Evolutionary conservation across 2,113 vertebrate genomes (phyloP), one percentile per base, ranked within the genome.

Genomic region (Symphodus melops): DNA sequence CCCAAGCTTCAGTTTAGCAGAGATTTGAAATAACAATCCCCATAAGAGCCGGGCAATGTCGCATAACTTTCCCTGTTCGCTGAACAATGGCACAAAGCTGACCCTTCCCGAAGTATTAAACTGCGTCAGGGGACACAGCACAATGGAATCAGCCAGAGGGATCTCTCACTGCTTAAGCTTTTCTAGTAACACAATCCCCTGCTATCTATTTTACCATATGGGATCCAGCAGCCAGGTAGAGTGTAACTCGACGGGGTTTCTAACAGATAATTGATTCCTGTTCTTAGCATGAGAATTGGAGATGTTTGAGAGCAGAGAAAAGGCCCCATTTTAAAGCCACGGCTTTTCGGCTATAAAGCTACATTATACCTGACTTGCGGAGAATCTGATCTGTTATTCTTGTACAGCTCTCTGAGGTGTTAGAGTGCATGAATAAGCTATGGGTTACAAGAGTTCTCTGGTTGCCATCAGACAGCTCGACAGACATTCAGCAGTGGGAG

Each of bases 21-120:
- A 84, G 85, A 89, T 93, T 92, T 92, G 72, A 91, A 85, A 84
- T 87, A 88, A 81, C 85, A 88, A 86, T 86, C 89, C 88, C 87
- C 89, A 85, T 68, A 61, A 86, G 80, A 77, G 59, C 73, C 59
- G 33, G 49, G 64, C 64, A 46, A 77, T 77, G 85, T 86, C 84
- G 70, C 72, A 82, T 91, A 89, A 88, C 85, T 86, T 90, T 82
- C 77, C 48, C 54, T 74, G 81, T 91, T 91, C 82, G 72, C 58
- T 46, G 77, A 89, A 88, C 83, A 89, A 91, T 86, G 86, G 85
- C 75, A 82, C 69, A 56, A 55, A 83, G 81, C 83, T 77, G 75
- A 83, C 85, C 86, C 68, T 48, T 81, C 79, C 80, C 63, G 8
- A 82, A 81, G 85, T 81, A 77, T 25, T 64, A 71, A 86, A 76